phyloP scores from a whole-genome alignment of 2,113 vertebrate genomes.

The Donacobius atricapilla region DNA sequence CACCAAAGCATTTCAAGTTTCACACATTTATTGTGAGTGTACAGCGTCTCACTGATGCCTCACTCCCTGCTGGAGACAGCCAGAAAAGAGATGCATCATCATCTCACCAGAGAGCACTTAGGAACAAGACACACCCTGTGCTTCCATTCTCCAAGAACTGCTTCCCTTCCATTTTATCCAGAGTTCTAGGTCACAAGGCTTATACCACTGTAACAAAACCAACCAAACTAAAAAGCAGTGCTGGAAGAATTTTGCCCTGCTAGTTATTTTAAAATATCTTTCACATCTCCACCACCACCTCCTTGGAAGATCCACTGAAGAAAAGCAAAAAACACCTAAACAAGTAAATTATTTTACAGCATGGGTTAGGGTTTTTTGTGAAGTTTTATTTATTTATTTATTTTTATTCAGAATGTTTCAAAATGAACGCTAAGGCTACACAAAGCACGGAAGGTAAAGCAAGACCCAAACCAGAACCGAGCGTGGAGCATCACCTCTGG shows the following conservation, averaged over 20 bases:
- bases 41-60: not conserved
- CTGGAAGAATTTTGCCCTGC: not conserved
- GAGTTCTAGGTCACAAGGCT: not conserved
- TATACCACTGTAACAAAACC: not conserved
- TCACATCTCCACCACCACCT: not conserved
- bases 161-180: not conserved
- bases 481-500: not conserved
- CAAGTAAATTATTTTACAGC: not conserved
- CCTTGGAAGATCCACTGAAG: not conserved
- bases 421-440: not conserved
- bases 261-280: not conserved
- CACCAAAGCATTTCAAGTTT: not conserved
- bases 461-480: not conserved
- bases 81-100: not conserved
- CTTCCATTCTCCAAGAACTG: not conserved
- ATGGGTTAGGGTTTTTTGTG: not conserved
- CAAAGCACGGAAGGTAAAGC: rapidly evolving
- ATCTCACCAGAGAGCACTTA: not conserved
- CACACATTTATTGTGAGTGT: not conserved
- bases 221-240: not conserved
- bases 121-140: not conserved
- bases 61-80: not conserved
- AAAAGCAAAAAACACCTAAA: not conserved
- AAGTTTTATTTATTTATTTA: rapidly evolving
- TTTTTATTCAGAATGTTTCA: not conserved